Conservation (phyloP, 2,888 invertebrate genomes). For the Parnassius smintheus region DNA sequence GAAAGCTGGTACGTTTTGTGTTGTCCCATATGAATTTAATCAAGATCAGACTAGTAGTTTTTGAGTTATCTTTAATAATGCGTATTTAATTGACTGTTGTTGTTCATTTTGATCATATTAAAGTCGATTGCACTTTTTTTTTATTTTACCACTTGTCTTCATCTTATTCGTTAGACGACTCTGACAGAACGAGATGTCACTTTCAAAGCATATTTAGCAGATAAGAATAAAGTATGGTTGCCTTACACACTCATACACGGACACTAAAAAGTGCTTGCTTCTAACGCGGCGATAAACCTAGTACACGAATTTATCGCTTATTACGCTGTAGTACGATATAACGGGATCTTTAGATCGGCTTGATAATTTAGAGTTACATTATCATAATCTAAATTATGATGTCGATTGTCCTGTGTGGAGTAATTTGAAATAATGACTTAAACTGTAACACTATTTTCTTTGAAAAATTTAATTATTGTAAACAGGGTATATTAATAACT, state of each 20-base stretch:
- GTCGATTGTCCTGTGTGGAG: slow-evolving; percentile 43
- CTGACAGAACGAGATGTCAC: too few relatives aligned
- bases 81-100: too few relatives aligned
- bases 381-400: slow-evolving; percentile 60
- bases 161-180: too few relatives aligned
- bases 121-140: too few relatives aligned
- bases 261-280: slow-evolving; percentile 36
- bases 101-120: too few relatives aligned
- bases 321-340: slow-evolving; percentile 34
- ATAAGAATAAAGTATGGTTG: slow-evolving; percentile 33
- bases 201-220: too few relatives aligned
- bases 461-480: not conserved
- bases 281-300: slow-evolving; percentile 29
- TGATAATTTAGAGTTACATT: slow-evolving; percentile 33
- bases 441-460: slow-evolving; percentile 16
- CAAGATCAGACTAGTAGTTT: too few relatives aligned
- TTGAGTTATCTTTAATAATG: too few relatives aligned
- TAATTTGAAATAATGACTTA: slow-evolving; percentile 26
- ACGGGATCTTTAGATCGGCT: slow-evolving; percentile 26
- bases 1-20: too few relatives aligned
- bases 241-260: slow-evolving; percentile 40
- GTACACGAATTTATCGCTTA: slow-evolving; percentile 36
- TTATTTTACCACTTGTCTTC: too few relatives aligned
- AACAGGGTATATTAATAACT: too few relatives aligned
- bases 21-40: too few relatives aligned